These are phyloP conservation scores for Hyposmocoma kahamanoa DNA, from an alignment of 1,140 invertebrate species.

Conservation along the genomic window DNA sequence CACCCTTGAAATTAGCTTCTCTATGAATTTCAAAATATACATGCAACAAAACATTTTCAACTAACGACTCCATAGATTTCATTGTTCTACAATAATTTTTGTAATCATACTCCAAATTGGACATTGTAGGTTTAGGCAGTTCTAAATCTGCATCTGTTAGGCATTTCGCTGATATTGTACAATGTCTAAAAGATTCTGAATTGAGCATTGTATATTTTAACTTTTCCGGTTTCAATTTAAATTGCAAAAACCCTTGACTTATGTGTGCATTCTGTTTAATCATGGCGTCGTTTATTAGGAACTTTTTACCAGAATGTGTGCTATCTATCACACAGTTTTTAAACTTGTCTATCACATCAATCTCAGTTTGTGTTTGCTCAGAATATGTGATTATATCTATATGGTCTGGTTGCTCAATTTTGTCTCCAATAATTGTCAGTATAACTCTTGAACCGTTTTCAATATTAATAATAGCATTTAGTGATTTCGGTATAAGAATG, in stretches of 20 bases:
- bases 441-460: slow-evolving; percentile 59
- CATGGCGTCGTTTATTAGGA: slow-evolving; percentile 77
- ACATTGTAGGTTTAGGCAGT: slow-evolving; percentile 29
- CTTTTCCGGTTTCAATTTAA: slow-evolving; percentile 74
- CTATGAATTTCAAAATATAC: slow-evolving; percentile 67
- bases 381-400: slow-evolving; percentile 75
- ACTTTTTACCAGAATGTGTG: slow-evolving; percentile 67
- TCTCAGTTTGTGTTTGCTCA: slow-evolving; percentile 51
- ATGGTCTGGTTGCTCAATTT: slow-evolving; percentile 60
- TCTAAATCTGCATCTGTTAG: slow-evolving; percentile 45
- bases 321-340: slow-evolving; percentile 74
- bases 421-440: slow-evolving; percentile 53
- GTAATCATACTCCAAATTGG: slow-evolving; percentile 52
- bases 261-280: slow-evolving; percentile 73
- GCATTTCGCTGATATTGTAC: slow-evolving; percentile 72
- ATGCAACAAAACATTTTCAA: slow-evolving; percentile 56
- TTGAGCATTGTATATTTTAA: slow-evolving; percentile 77
- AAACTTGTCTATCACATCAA: slow-evolving; percentile 74
- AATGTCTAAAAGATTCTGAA: slow-evolving; percentile 71
- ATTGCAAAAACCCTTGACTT: slow-evolving; percentile 56
- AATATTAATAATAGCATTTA: slow-evolving; percentile 59
- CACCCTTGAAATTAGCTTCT: slow-evolving; percentile 57
- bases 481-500: slow-evolving; percentile 58
- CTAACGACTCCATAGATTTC: slow-evolving; percentile 55
- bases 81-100: slow-evolving; percentile 56